phyloP scores from a whole-genome alignment of 2,113 vertebrate species.

The Struthidea cinerea region DNA sequence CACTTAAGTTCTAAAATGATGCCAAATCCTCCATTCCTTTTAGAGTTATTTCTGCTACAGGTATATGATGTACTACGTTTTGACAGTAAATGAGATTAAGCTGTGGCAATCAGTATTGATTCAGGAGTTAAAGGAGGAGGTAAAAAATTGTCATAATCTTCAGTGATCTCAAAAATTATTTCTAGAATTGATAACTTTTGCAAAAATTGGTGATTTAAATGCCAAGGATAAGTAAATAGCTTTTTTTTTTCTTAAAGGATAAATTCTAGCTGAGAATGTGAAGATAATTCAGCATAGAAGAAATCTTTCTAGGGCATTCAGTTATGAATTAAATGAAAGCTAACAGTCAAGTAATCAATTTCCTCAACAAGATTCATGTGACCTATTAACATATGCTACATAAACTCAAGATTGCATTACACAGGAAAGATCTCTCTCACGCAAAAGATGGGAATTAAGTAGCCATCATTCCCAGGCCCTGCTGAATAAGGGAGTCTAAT shows the following conservation, averaged over 20 bases:
- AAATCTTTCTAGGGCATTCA: not conserved
- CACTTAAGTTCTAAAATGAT: not conserved
- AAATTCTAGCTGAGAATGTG: not conserved
- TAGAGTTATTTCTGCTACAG: not conserved
- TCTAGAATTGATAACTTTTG: not conserved
- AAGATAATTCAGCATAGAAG: not conserved
- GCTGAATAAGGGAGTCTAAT: not conserved
- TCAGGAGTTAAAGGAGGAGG: not conserved
- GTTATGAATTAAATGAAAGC: not conserved
- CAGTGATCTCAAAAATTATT: not conserved
- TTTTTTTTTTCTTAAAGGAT: not conserved
- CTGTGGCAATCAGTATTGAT: not conserved
- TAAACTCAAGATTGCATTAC: not conserved
- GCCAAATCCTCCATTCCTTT: not conserved
- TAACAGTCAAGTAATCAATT: not conserved
- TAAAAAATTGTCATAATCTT: not conserved
- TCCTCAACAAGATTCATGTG: not conserved
- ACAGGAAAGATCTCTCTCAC: not conserved
- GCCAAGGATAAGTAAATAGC: not conserved
- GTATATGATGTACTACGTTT: not conserved
- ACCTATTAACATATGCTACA: not conserved
- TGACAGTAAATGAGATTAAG: not conserved
- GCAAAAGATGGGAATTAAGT: not conserved
- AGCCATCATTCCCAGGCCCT: not conserved
- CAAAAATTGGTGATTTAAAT: not conserved